phyloP scores from a whole-genome alignment of 1,140 invertebrate species.

The Ectropis grisescens region DNA sequence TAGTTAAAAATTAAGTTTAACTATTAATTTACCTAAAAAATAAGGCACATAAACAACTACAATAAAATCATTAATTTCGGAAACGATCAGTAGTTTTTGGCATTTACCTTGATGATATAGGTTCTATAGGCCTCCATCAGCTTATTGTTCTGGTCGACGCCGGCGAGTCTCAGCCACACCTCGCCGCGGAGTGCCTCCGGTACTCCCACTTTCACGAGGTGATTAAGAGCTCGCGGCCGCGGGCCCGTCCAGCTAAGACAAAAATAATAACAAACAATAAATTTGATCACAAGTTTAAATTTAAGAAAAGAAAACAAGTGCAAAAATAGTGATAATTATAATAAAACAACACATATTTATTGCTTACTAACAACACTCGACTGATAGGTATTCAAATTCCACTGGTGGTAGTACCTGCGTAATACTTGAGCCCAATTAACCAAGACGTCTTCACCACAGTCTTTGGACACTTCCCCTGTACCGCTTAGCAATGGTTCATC shows the following conservation, averaged over 20 bases:
- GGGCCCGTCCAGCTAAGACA: slow-evolving; percentile 75
- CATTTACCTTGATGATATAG: slow-evolving; percentile 87
- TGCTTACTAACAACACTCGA: too few relatives aligned
- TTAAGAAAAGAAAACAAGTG: too few relatives aligned
- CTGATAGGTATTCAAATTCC: too few relatives aligned
- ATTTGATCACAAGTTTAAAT: too few relatives aligned
- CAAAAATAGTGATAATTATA: too few relatives aligned
- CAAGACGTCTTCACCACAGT: slow-evolving; percentile 93
- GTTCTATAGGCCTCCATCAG: slow-evolving; percentile 94
- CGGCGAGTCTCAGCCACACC: slow-evolving; percentile 96
- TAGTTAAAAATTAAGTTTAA: too few relatives aligned
- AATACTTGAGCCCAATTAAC: slow-evolving; percentile 94
- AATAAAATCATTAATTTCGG: too few relatives aligned
- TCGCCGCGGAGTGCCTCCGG: slow-evolving; percentile 96
- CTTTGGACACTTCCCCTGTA: slow-evolving; percentile 95
- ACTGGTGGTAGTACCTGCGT: slow-evolving; percentile 85
- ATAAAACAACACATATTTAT: too few relatives aligned
- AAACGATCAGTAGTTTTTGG: too few relatives aligned
- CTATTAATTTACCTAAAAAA: too few relatives aligned
- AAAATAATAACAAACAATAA: too few relatives aligned
- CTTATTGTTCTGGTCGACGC: slow-evolving; percentile 84
- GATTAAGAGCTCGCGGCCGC: slow-evolving; percentile 81
- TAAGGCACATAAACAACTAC: too few relatives aligned
- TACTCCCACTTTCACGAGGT: slow-evolving; percentile 89
- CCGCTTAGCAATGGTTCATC: slow-evolving; percentile 97